A percentile compares a stretch with the other conserved stretches of the same genome.
Conservation (phyloP, 37 sponge, comb jelly and placozoan species). For the Sycon ciliatum region DNA sequence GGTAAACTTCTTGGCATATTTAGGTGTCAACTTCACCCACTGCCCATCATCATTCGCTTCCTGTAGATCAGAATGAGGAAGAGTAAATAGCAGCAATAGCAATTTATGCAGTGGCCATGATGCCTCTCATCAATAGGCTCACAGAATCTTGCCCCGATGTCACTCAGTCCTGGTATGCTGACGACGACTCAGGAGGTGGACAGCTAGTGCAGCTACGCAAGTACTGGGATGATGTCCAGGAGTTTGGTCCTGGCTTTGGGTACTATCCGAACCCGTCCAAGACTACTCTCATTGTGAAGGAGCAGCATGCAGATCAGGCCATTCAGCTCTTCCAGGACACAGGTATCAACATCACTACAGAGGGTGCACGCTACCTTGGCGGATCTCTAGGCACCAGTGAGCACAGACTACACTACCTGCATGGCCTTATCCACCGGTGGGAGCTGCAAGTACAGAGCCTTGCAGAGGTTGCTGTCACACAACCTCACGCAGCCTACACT, state of each 20-base stretch:
- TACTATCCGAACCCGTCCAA: conserved; percentile 45
- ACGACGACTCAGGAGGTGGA: conserved; percentile 38
- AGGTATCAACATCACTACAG: conserved; percentile 30
- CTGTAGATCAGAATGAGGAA: too few species aligned
- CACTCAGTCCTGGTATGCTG: conserved; percentile 50
- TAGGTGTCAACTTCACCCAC: not conserved
- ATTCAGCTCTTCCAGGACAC: conserved; percentile 29
- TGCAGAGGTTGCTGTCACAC: conserved; percentile 25
- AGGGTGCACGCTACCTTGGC: conserved; percentile 45
- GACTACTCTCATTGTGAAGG: conserved; percentile 42
- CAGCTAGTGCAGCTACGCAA: conserved; percentile 18
- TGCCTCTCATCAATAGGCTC: conserved; percentile 23
- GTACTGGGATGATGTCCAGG: conserved; percentile 27
- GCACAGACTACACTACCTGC: conserved; percentile 26
- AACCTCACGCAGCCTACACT: conserved; percentile 40
- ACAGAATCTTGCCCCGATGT: not conserved
- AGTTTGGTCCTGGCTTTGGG: conserved; percentile 28
- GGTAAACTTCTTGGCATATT: not conserved
- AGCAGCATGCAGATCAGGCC: conserved; percentile 24
- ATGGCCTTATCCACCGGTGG: conserved; percentile 21
- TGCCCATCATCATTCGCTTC: not conserved
- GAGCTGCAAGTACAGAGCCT: conserved; percentile 17
- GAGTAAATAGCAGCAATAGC: too few species aligned
- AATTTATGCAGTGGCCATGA: too few species aligned
- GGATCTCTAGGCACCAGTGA: conserved; percentile 34